Conservation (phyloP, 1,140 invertebrate genomes). For the Maconellicoccus hirsutus region DNA sequence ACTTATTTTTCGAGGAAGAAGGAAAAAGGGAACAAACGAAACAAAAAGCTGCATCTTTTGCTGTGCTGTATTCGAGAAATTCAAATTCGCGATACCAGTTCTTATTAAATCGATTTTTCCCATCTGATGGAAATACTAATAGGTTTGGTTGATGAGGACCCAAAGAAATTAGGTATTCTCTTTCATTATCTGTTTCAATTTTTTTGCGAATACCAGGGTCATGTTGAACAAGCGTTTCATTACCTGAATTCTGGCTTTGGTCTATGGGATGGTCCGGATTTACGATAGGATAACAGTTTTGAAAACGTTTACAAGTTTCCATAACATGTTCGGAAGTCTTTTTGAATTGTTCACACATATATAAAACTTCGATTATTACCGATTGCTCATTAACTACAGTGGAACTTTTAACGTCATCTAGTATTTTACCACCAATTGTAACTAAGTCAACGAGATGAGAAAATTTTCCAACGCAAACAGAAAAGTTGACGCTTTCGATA, state of each 20-base stretch:
- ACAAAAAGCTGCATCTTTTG: not conserved
- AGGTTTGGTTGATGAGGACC: constrained; percentile 23
- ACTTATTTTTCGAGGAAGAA: not conserved
- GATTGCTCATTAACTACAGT: not conserved
- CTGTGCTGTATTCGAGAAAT: constrained; percentile 20
- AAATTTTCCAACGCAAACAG: constrained; percentile 1
- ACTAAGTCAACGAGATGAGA: not conserved
- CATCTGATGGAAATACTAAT: constrained; percentile 2
- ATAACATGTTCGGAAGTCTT: not conserved
- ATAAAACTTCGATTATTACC: not conserved
- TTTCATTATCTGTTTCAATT: not conserved
- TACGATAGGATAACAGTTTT: not conserved
- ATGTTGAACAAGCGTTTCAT: constrained; percentile 4
- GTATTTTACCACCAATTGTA: not conserved
- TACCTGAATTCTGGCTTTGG: not conserved
- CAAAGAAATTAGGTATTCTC: constrained; percentile 17
- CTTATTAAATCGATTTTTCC: constrained; percentile 14
- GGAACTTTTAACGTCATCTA: not conserved
- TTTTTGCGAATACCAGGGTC: constrained; percentile 11
- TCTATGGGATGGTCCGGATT: too few relatives aligned
- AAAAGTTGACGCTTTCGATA: too few relatives aligned
- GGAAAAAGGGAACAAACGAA: constrained; percentile 18
- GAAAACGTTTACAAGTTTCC: not conserved
- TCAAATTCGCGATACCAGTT: constrained; percentile 15
- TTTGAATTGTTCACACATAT: not conserved